Evolutionary conservation across 92 coral and sea anemone species (phyloP).

Genomic region (Heteractis magnifica): DNA sequence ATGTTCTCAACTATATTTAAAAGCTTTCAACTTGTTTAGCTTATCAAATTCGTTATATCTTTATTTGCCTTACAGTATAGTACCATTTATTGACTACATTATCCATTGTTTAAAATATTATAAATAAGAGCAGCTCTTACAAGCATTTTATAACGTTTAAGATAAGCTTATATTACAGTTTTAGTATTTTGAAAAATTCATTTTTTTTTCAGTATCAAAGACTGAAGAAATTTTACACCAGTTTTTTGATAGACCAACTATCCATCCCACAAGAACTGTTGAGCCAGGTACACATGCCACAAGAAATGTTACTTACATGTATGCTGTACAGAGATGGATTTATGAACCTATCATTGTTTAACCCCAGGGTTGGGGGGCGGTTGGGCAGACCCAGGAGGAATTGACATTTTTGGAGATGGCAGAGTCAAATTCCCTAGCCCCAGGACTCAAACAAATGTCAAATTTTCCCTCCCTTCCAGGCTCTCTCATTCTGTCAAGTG

Average conservation of each 20-base stretch:
- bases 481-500: no score
- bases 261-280: constrained; percentile 73
- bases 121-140: neutral
- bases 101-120: neutral
- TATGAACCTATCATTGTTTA: no score
- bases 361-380: no score
- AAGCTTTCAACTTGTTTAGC: neutral
- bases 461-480: no score
- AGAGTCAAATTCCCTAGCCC: no score
- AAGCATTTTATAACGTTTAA: neutral
- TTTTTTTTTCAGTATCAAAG: constrained; percentile 18
- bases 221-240: constrained; percentile 32
- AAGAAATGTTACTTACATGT: neutral
- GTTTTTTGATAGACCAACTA: constrained; percentile 20
- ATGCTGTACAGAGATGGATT: neutral
- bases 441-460: no score
- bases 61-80: constrained; percentile 1
- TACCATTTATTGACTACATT: neutral
- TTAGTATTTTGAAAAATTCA: neutral
- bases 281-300: constrained; percentile 57
- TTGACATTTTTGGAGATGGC: no score
- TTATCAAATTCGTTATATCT: neutral
- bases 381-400: no score
- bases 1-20: neutral
- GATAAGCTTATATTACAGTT: neutral